Evolutionary conservation across 2,113 vertebrate species (phyloP), one percentile per base, ranked within the genome.

Genomic region (Nesospiza acunhae): DNA sequence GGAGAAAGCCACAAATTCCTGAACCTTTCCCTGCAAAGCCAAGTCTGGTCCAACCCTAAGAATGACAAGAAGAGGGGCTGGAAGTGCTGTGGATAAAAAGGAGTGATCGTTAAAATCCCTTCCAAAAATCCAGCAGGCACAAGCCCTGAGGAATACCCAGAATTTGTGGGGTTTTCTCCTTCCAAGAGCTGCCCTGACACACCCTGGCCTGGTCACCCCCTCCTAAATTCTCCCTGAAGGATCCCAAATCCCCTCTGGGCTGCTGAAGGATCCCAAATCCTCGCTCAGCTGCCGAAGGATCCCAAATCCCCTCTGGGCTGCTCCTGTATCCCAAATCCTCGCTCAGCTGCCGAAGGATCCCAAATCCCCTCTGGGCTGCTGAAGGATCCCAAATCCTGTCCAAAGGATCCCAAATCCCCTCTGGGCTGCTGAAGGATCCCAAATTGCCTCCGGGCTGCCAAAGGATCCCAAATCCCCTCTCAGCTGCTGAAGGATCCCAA

Each of bases 181-280:
- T n/a, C 53, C 44, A 18, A 6, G 20, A 52, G 22, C 26, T 10
- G 11, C 31, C 18, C 31, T 4, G 18, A 30, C 53, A 19, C 2
- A 3, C 13, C 14, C 15, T 4, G 10, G 24, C 13, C 5, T 1
- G 8, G 10, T 12, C 1, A 3, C 3, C 21, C 15, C 4, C 5
- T 55, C 35, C 8, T 5, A 0, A 23, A 23, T 37, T 58, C 37
- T 39, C 23, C 69, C 73, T 21, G 8, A 31, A 42, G 28, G 49
- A 50, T 27, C 49, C 49, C 49, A 50, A 50, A 50, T 50, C 24
- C 49, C 13, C 8, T 50, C 14, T 3, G 1, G 2, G 14, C 49
- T 50, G 26, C 49, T 0, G 2, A 27, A 50, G 14, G 26, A 27
- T 50, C 26, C 22, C 26, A 27, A 13, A 50, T 15, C 26, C 49